Evolutionary conservation across 2,797 vertebrate species (phyloP), one percentile per base, ranked within the genome.

Genomic region (Gallinago solitaria): DNA sequence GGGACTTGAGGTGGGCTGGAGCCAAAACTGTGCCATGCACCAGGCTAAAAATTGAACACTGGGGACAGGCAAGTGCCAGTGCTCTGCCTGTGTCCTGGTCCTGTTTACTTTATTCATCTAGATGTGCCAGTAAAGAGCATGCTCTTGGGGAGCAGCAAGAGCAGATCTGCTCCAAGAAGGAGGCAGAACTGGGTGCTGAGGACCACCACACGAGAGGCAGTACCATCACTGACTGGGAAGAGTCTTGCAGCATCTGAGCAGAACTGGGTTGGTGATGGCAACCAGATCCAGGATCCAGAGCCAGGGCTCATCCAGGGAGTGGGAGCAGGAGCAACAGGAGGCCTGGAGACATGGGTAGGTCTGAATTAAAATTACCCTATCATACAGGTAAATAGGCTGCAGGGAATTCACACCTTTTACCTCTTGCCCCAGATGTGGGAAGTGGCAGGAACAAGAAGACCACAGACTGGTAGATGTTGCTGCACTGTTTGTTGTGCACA

Each of bases 181-280:
- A 59, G 16, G 11, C 25, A 23, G 28, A 45, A 16, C 37, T 65
- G 57, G 18, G 23, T 74, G 15, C 27, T 48, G 61, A 68, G 70
- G n/a, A 37, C 6, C 7, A 24, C 7, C 11, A 6, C 12, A 37
- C 13, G 17, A 60, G 16, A 69, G 28, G 28, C 28, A 61, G 20
- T 2, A 0, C 7, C 8, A 1, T 24, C 76, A n/a, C 9, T 9
- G 10, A 27, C 10, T 1, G 1, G 14, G 8, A 11, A 27, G 11
- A 16, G 35, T 59, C 33, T 21, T 0, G 1, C 50, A 56, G 51
- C 23, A 17, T 2, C 48, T 70, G 33, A 76, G 30, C 30, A 47
- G 9, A 20, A 7, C 37, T 10, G 9, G 20, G 15, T 1, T 56
- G 11, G 37, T 67, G 50, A 9, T 8, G 73, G 5, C 0, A 1